These are phyloP conservation scores for Ornithorhynchus anatinus DNA, from an alignment of 2,113 vertebrate species.

Conservation along the genomic window DNA sequence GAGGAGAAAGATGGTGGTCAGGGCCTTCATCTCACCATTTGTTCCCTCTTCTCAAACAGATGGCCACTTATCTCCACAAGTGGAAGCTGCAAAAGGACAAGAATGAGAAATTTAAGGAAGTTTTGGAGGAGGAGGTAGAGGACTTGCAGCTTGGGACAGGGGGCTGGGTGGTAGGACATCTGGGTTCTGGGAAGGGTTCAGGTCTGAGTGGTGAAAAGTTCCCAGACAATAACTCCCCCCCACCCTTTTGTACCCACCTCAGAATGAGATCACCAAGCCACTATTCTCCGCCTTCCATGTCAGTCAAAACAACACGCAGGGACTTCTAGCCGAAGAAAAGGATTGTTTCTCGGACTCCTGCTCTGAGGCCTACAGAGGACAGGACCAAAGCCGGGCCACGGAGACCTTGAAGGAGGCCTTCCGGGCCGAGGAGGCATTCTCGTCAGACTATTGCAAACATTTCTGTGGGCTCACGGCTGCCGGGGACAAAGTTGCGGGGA, in stretches of 20 bases:
- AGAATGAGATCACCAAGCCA: conserved; percentile 48
- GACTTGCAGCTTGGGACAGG: no score
- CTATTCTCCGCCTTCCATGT: conserved; percentile 41
- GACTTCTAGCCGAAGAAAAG: conserved; percentile 31
- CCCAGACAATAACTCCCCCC: not conserved
- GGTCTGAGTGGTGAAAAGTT: no score
- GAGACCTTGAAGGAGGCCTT: conserved; percentile 39
- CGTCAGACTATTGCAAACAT: conserved; percentile 52
- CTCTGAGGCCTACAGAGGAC: conserved; percentile 1
- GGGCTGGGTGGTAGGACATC: no score
- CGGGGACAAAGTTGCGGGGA: conserved; percentile 35
- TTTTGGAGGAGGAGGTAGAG: conserved; percentile 54
- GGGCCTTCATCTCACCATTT: no score
- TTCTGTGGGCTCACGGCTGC: conserved; percentile 48
- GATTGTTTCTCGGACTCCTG: conserved; percentile 27
- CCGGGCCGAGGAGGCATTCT: conserved; percentile 39
- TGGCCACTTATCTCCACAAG: conserved; percentile 45
- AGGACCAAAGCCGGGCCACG: conserved; percentile 10
- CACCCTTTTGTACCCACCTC: not conserved
- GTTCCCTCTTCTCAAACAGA: conserved; percentile 36
- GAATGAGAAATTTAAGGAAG: conserved; percentile 51
- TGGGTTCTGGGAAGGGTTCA: no score
- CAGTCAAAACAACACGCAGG: conserved; percentile 32
- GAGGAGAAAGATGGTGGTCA: no score
- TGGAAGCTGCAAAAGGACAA: conserved; percentile 30